Evolutionary conservation across 2,888 invertebrate species (phyloP), one percentile per base, ranked within the genome.

Genomic region (Oscheius onirici): DNA sequence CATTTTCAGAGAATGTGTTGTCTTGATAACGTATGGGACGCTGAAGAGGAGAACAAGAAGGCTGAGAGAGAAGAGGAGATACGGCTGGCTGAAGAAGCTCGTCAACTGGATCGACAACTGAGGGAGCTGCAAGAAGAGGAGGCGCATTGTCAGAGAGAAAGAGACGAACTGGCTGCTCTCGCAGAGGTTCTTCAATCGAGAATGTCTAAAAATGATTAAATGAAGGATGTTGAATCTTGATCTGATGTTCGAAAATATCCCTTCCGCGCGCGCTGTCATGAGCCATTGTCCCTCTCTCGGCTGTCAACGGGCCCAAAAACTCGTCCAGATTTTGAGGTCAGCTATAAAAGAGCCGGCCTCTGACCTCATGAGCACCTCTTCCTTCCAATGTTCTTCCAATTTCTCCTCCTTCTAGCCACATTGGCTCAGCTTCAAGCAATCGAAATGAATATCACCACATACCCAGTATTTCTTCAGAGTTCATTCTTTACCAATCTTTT

Each of bases 231-330:
- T 34, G 34, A 34, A 34, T 34, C 28, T 55, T 24, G 55, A 41
- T 22, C 58, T 58, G 22, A 15, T 26, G 58, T 58, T 58, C 58
- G 20, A 40, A 58, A 58, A 58, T 58, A 58, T 58, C 58, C 34
- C 44, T 46, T 46, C 61, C 63, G 49, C 34, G 46, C 49, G 24
- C 15, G 46, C 63, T 63, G 63, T 49, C 63, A 63, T 17, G n/a
- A 24, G 49, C n/a, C 63, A 28, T 63, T 63, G 40, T 34, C 41
- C 40, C 41, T 11, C 6, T 43, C 5, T 28, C 63, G 49, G 63
- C 63, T 63, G 63, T 63, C 63, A 63, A 49, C 63, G 63, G 26
- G 46, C 46, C 61, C 46, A 63, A 63, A 34, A 63, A 63, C 63
- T 63, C 63, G 63, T 63, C 63, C 63, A 46, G 63, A 44, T 63